Evolutionary conservation across 1,140 invertebrate genomes (phyloP).

Genomic region (Drosophila ficusphila): DNA sequence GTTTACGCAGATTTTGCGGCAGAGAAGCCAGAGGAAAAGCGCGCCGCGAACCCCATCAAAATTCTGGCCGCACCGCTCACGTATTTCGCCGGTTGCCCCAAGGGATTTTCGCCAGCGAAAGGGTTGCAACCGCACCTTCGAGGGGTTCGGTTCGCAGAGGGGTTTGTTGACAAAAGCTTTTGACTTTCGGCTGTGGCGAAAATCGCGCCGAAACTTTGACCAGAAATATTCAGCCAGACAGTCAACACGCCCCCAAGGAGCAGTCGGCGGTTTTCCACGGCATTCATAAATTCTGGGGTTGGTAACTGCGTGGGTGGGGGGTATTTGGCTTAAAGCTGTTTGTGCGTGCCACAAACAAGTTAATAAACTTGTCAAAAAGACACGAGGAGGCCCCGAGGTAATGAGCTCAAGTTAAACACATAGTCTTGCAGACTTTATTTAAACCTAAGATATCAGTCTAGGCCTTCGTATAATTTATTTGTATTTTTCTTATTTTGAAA

Average conservation of each 20-base stretch:
- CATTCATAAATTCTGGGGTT: conserved; percentile 58
- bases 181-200: conserved; percentile 60
- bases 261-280: conserved; percentile 30
- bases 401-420: background rate
- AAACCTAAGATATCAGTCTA: background rate
- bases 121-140: conserved; percentile 69
- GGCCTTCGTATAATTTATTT: too few relatives aligned
- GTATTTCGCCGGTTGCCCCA: conserved; percentile 42
- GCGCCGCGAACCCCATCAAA: conserved; percentile 60
- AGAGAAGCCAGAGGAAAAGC: conserved; percentile 26
- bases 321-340: conserved; percentile 26
- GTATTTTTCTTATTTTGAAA: too few relatives aligned
- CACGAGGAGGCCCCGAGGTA: conserved; percentile 7
- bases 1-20: conserved; percentile 78
- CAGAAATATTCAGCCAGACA: conserved; percentile 66
- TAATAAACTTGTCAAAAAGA: conserved; percentile 77
- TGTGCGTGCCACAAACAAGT: conserved; percentile 47
- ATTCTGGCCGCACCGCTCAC: conserved; percentile 71
- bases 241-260: conserved; percentile 36
- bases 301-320: conserved; percentile 6
- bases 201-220: conserved; percentile 65
- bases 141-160: background rate
- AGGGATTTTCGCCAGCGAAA: conserved; percentile 60
- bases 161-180: conserved; percentile 68
- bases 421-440: background rate